phyloP scores from a whole-genome alignment of 2,797 vertebrate species.

The Sciaenops ocellatus region DNA sequence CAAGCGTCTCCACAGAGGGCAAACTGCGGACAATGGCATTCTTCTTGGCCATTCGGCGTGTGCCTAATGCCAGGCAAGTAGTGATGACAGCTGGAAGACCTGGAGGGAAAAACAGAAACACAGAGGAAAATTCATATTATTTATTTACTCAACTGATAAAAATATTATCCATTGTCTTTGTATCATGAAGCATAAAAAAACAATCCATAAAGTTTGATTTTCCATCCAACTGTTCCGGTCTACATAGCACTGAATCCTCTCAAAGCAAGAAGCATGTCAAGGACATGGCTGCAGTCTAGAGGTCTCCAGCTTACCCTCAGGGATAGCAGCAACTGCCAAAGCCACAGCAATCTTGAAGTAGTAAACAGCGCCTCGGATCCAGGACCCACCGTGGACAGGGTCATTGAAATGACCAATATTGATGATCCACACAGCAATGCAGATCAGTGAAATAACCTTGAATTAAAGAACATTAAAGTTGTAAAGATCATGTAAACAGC shows the following conservation, averaged over 20 bases:
- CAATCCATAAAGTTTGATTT: not conserved
- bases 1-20: constrained; percentile 97
- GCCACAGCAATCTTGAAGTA: constrained; percentile 99
- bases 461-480: constrained; percentile 1
- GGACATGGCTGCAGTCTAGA: not conserved
- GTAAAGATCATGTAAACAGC: not conserved
- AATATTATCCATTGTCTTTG: not conserved
- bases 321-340: constrained; percentile 97
- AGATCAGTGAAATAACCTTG: constrained; percentile 95
- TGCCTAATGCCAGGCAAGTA: constrained; percentile 98
- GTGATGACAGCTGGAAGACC: constrained; percentile 97
- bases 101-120: constrained; percentile 49
- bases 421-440: constrained; percentile 99
- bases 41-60: constrained; percentile 99
- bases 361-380: constrained; percentile 98
- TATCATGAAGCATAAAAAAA: constrained; percentile 9
- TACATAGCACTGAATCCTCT: not conserved
- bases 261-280: constrained; percentile 3
- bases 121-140: constrained; percentile 10
- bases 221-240: not conserved
- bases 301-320: constrained; percentile 85
- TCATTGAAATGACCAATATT: constrained; percentile 99
- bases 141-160: not conserved
- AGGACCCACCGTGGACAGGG: constrained; percentile 97
- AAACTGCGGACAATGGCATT: constrained; percentile 97